A percentile compares a stretch with the other conserved stretches of the same genome.
Conservation (phyloP, 2,113 vertebrate genomes). For the Laticauda colubrina region DNA sequence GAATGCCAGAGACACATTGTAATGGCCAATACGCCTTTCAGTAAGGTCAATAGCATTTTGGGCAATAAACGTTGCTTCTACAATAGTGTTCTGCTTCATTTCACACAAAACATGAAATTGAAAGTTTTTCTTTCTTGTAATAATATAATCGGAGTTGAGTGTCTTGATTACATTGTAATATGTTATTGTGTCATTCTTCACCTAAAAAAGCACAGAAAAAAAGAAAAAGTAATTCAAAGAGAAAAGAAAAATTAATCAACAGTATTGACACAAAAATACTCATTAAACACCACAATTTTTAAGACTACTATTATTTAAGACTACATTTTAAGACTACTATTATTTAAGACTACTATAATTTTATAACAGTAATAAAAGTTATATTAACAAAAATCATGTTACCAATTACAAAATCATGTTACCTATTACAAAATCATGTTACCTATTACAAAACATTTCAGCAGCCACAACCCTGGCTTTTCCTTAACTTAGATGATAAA, state of each 20-base stretch:
- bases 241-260: background rate
- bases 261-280: background rate
- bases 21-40: conserved; percentile 26
- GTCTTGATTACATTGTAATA: conserved; percentile 49
- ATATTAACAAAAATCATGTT: background rate
- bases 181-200: conserved; percentile 32
- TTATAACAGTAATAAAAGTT: background rate
- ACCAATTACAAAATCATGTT: no score
- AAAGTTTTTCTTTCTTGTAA: conserved; percentile 34
- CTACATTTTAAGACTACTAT: background rate
- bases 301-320: background rate
- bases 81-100: conserved; percentile 43
- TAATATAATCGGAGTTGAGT: conserved; percentile 1
- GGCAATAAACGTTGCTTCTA: conserved; percentile 40
- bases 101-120: conserved; percentile 39
- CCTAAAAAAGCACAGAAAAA: background rate
- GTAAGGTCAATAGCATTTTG: conserved; percentile 1
- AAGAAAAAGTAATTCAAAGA: background rate
- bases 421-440: background rate
- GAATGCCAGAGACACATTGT: conserved; percentile 28
- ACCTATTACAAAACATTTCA: background rate
- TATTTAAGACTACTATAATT: no score
- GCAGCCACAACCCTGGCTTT: background rate
- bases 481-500: background rate
- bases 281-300: background rate